Evolutionary conservation across 1,140 invertebrate species (phyloP).

Genomic region (Drosophila pallidifrons): DNA sequence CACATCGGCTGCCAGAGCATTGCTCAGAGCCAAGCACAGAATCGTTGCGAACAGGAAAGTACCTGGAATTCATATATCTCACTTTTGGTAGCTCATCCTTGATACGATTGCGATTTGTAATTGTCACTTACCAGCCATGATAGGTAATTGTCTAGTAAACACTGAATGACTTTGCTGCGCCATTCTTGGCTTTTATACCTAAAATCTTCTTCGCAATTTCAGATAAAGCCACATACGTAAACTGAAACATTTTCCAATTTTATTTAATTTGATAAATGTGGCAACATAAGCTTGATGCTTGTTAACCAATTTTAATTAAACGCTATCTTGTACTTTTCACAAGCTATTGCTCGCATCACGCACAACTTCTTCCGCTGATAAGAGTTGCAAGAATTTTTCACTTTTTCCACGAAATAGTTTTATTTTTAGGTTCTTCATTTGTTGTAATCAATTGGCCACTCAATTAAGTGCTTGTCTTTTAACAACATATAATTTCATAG

Average conservation of each 20-base stretch:
- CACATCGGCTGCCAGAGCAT: constrained; percentile 39
- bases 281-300: constrained; percentile 16
- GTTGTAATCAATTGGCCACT: background rate
- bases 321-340: constrained; percentile 37
- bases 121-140: constrained; percentile 52
- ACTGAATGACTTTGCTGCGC: constrained; percentile 15
- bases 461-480: background rate
- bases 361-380: background rate
- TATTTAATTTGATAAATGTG: constrained; percentile 55
- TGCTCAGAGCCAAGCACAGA: constrained; percentile 50
- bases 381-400: background rate
- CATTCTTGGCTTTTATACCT: constrained; percentile 40
- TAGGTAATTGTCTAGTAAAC: constrained; percentile 9
- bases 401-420: background rate
- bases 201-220: background rate
- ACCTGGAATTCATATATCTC: background rate
- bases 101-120: too few relatives aligned
- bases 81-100: background rate
- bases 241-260: constrained; percentile 58
- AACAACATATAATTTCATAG: too few relatives aligned
- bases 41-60: constrained; percentile 27
- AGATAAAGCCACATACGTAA: constrained; percentile 6
- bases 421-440: too few relatives aligned
- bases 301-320: constrained; percentile 68
- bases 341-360: background rate